Base-by-base conservation (phyloP, 1,140 invertebrate species). In the Eueides isabella region DNA sequence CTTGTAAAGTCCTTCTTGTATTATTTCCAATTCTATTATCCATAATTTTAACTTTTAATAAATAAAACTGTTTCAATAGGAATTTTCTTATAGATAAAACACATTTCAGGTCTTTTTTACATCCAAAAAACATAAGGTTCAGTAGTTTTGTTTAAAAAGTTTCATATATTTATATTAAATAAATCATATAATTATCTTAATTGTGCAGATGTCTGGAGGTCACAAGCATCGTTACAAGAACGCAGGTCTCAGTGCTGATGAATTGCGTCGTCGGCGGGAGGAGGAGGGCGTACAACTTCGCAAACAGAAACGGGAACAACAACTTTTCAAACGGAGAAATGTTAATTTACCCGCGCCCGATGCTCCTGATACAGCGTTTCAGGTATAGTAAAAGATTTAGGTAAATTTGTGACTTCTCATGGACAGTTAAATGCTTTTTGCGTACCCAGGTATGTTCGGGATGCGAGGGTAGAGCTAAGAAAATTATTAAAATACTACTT, bases 161-260 rank as follows among this genome's bases (percentile, higher is more conserved):
- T 44, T 19, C n/a, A 44, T 1, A 44, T 16, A 44, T 4, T 14
- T 44, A 44, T 44, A 44, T 44, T 19, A 19, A 44, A 44, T n/a
- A 44, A 44, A 38, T 38, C 14, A 38, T 9, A 19, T 44, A 19
- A 55, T 55, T 23, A 11, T 1, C 11, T 55, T 55, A 55, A 55
- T 55, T 26, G 19, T 6, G n/a, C 28, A 96, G 95, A 97, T 97
- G 96, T 97, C 96, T 81, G 94, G 94, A 74, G 95, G 95, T 85
- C 98, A 99, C 91, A 97, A 98, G 86, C 97, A 98, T 92, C 96
- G 98, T 74, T 99, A 99, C 92, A 99, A 99, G 96, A 99, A 99
- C 94, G 95, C 96, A 76, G 97, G 96, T 5, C 92, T 99, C 77
- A 98, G 99, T 93, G 97, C 98, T 14, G 96, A 98, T 82, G 98